Evolutionary conservation across 2,888 invertebrate genomes (phyloP).

Genomic region (Cancer borealis): DNA sequence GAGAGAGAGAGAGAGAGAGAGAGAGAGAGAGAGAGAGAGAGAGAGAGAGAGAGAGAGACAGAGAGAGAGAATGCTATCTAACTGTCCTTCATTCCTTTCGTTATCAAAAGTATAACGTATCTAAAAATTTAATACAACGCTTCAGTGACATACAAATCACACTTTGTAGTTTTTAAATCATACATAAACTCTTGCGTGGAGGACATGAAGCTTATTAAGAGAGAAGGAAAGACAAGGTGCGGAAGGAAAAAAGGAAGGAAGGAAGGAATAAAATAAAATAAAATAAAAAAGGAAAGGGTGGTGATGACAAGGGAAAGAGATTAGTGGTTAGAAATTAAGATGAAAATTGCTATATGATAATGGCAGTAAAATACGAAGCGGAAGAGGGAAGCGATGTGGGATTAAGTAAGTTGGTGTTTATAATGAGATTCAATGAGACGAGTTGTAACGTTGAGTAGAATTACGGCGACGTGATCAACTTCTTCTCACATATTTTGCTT

Average conservation of each 20-base stretch:
- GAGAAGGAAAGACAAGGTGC: not conserved
- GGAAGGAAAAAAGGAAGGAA: not conserved
- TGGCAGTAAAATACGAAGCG: not conserved
- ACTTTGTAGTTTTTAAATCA: not conserved
- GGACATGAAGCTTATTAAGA: not conserved
- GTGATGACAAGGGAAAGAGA: not conserved
- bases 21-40: not conserved
- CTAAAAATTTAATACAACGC: not conserved
- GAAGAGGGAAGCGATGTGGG: not conserved
- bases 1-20: not conserved
- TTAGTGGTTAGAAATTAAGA: not conserved
- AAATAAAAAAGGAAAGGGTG: not conserved
- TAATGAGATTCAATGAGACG: not conserved
- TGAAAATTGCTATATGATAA: not conserved
- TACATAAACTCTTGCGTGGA: not conserved
- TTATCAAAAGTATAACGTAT: not conserved
- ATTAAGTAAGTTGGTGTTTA: not conserved
- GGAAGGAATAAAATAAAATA: not conserved
- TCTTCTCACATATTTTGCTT: not conserved
- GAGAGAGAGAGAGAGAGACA: not conserved
- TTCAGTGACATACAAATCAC: not conserved
- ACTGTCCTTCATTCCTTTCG: not conserved
- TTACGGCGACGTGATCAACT: not conserved
- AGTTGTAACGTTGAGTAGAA: not conserved
- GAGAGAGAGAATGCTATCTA: not conserved